Conservation (phyloP, 1,140 invertebrate species). For the Pteromalus puparum region DNA sequence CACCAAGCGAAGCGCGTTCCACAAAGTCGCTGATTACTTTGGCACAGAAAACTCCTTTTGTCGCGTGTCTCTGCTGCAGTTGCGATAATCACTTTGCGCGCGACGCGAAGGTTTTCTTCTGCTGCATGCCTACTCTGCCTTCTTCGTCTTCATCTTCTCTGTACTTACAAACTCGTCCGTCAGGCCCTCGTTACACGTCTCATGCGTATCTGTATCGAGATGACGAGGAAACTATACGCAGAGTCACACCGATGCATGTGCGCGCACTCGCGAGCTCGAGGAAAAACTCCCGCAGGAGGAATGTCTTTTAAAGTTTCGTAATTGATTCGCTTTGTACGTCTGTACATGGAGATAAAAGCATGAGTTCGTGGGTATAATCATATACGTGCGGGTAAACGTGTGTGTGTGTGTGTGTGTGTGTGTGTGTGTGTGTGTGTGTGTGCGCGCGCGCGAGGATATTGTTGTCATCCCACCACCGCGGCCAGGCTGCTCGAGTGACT, state of each 20-base stretch:
- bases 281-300: not conserved
- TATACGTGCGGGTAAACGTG: not conserved
- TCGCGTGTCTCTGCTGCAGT: slow-evolving; percentile 18
- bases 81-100: slow-evolving; percentile 24
- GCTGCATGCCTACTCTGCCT: not conserved
- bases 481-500: slow-evolving; percentile 49
- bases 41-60: slow-evolving; percentile 49
- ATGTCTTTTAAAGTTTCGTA: slow-evolving; percentile 33
- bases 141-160: not conserved
- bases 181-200: not conserved
- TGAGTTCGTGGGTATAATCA: not conserved
- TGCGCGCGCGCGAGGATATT: slow-evolving; percentile 21
- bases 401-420: not conserved
- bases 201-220: not conserved
- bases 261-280: slow-evolving; percentile 12
- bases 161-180: not conserved
- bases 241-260: not conserved
- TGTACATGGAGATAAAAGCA: not conserved
- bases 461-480: slow-evolving; percentile 58
- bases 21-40: slow-evolving; percentile 46
- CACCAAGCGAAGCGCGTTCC: not conserved
- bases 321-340: not conserved
- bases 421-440: not conserved
- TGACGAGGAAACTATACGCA: not conserved
- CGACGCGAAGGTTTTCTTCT: slow-evolving; percentile 12